Base-by-base conservation (phyloP, 2,113 vertebrate genomes). In the Acrocephalus kingi region DNA sequence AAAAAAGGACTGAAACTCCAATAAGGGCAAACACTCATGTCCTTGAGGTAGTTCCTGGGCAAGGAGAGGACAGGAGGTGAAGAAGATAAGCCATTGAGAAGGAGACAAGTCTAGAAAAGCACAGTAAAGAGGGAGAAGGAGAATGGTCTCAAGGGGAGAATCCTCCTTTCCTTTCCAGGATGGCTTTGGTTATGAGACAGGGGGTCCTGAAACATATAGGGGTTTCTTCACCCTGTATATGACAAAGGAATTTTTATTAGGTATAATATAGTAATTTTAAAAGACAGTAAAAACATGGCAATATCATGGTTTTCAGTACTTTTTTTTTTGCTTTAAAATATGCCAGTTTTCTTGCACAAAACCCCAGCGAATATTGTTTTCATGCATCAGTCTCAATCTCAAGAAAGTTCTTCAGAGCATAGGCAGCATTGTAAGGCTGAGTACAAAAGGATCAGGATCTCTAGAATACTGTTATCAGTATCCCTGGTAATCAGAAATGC, bases 401-500 rank as follows among this genome's bases (percentile, higher is more conserved):
- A 88, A 74, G 39, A 6, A 72, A 51, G 43, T 22, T 68, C 55
- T 23, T 75, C 52, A 48, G 39, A 51, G 63, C 51, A 79, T 2
- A 54, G 7, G 33, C 1, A 15, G 68, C 55, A 73, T 28, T 9
- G 37, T 10, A 51, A 93, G 46, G 39, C 62, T 0, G 0, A 89
- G 15, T 20, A 64, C 82, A 76, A 77, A 79, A 77, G 76, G 61
- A 90, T 51, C 27, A 3, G 3, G 13, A 73, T 77, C 85, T 45
- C 78, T 48, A 68, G 35, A 64, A 2, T 46, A 37, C 59, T 11
- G 30, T 75, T 92, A 88, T 90, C 85, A 75, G 73, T 20, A 84
- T 31, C 75, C 39, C 63, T 87, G 48, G 45, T 61, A 90, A 92
- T 81, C 93, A 94, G 80, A 89, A 92, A 69, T 35, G 79, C 52